Conservation (phyloP, 2,888 invertebrate genomes). For the Tiphia femorata region DNA sequence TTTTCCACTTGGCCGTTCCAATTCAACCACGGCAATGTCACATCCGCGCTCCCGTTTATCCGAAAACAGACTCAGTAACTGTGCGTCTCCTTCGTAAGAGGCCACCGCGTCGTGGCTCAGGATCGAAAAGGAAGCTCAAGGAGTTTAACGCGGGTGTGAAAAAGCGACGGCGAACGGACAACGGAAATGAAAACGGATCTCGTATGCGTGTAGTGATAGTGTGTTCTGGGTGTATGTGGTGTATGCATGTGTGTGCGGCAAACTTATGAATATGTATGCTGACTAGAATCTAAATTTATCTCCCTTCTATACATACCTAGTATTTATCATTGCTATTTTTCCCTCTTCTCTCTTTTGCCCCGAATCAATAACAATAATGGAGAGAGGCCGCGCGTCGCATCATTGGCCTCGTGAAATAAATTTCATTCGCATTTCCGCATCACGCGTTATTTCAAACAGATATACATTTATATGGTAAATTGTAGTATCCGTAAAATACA, state of each 20-base stretch:
- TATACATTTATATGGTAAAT: constrained; percentile 40
- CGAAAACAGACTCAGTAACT: too few species aligned
- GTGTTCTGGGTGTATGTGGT: too few species aligned
- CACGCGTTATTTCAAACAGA: constrained; percentile 28
- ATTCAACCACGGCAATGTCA: too few species aligned
- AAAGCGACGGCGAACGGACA: background rate
- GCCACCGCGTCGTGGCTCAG: too few species aligned
- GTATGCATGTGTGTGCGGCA: too few species aligned
- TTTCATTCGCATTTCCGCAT: background rate
- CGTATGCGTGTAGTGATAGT: constrained; percentile 49
- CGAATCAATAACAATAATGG: too few species aligned
- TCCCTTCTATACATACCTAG: constrained; percentile 51
- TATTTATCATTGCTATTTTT: constrained; percentile 25
- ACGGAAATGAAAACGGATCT: background rate
- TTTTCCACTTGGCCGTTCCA: too few species aligned
- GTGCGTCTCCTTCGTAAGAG: too few species aligned
- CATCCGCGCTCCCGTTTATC: too few species aligned
- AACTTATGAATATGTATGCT: constrained; percentile 54
- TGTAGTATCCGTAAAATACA: constrained; percentile 43
- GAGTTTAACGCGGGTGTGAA: background rate
- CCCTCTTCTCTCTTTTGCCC: background rate
- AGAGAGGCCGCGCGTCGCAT: too few species aligned
- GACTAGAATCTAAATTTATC: constrained; percentile 62
- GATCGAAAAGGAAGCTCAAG: background rate
- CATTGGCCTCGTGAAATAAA: too few species aligned